These are phyloP conservation scores for Thinocorus orbignyianus DNA, from an alignment of 2,113 vertebrate genomes.

Conservation along the genomic window DNA sequence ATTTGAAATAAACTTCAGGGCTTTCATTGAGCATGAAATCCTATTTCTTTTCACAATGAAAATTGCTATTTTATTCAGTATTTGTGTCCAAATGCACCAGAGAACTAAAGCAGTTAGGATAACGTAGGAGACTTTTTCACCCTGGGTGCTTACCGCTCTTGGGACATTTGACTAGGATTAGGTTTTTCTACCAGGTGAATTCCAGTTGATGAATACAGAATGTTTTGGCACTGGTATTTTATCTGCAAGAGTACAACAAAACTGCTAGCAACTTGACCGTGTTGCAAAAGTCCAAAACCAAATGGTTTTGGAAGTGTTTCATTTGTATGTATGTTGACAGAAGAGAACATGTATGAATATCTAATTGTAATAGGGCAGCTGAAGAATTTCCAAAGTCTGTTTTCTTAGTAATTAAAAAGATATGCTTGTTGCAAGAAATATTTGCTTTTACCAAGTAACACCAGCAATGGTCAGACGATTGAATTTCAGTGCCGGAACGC, in stretches of 20 bases:
- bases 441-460: background rate
- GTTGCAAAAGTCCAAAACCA: background rate
- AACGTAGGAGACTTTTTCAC: background rate
- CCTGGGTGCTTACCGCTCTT: background rate
- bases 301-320: background rate
- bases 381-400: background rate
- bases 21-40: background rate
- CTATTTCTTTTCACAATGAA: background rate
- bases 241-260: background rate
- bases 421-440: background rate
- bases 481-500: background rate
- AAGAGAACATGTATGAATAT: background rate
- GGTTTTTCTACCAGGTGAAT: background rate
- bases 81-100: background rate
- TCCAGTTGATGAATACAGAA: fast-evolving
- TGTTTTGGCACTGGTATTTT: background rate
- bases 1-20: background rate
- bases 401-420: background rate
- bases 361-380: background rate
- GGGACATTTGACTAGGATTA: background rate
- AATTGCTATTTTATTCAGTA: background rate
- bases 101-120: background rate
- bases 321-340: background rate
- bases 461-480: background rate
- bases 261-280: background rate